Evolutionary conservation across 2,888 invertebrate genomes (phyloP).

Genomic region (Tipula unca): DNA sequence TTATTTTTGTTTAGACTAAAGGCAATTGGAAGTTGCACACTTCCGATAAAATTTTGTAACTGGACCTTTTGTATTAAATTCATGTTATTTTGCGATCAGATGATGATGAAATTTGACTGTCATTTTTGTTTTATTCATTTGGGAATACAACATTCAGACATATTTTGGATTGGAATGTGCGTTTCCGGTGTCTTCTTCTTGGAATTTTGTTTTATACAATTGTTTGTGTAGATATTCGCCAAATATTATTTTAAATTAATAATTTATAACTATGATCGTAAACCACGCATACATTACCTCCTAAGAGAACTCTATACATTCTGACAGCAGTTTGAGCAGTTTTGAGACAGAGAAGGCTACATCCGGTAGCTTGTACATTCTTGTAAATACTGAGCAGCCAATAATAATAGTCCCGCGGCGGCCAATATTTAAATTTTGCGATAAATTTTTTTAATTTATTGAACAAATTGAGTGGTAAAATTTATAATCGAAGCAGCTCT

Average conservation of each 20-base stretch:
- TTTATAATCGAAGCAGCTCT: too few species aligned
- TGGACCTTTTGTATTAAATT: neutral
- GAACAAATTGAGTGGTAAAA: too few species aligned
- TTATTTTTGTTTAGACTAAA: neutral
- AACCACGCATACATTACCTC: too few species aligned
- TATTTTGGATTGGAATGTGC: neutral
- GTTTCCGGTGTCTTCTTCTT: neutral
- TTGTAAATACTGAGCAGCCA: too few species aligned
- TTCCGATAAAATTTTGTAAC: neutral
- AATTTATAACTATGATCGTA: neutral
- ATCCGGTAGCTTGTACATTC: too few species aligned
- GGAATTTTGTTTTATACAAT: neutral
- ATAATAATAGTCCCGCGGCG: too few species aligned
- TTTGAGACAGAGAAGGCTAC: too few species aligned
- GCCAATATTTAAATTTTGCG: too few species aligned
- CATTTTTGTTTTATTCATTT: neutral
- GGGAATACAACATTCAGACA: neutral
- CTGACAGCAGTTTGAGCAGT: too few species aligned
- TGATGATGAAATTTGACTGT: neutral
- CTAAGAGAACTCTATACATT: too few species aligned
- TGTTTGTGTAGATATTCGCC: neutral
- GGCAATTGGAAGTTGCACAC: neutral
- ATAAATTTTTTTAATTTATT: too few species aligned
- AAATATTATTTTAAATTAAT: neutral
- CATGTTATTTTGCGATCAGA: neutral